Evolutionary conservation across 2,113 vertebrate genomes (phyloP).

Genomic region (Larimichthys polyactis): DNA sequence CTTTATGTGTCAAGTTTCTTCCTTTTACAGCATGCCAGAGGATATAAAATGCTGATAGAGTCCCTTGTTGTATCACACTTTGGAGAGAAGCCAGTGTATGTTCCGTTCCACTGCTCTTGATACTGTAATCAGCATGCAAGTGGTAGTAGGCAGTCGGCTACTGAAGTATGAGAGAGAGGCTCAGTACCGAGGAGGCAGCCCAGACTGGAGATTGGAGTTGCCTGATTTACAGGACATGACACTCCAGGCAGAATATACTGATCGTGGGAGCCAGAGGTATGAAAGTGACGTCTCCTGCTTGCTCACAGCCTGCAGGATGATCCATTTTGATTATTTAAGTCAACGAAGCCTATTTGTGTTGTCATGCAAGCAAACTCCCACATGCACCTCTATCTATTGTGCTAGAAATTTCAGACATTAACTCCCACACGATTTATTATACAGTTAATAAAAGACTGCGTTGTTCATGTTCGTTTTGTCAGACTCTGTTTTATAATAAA

Average conservation of each 20-base stretch:
- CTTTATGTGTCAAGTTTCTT: conserved; percentile 39
- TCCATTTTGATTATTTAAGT: conserved; percentile 44
- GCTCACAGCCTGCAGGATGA: conserved; percentile 31
- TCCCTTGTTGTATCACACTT: conserved; percentile 53
- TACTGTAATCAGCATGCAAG: conserved; percentile 74
- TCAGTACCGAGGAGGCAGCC: conserved; percentile 14
- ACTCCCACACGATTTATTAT: conserved; percentile 19
- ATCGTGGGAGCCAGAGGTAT: conserved; percentile 41
- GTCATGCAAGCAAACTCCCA: neutral
- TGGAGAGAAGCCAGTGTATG: conserved; percentile 66
- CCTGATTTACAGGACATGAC: conserved; percentile 70
- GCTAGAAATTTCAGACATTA: neutral
- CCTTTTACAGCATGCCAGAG: conserved; percentile 41
- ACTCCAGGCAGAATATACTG: conserved; percentile 51
- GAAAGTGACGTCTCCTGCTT: conserved; percentile 22
- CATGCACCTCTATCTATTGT: neutral
- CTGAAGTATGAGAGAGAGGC: conserved; percentile 60
- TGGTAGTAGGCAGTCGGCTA: conserved; percentile 55
- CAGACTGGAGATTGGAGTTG: conserved; percentile 62
- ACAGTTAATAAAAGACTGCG: conserved; percentile 12
- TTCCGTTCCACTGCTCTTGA: conserved; percentile 70
- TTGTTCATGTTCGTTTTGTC: conserved; percentile 27
- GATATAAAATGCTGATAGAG: conserved; percentile 62
- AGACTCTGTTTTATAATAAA: conserved; percentile 6
- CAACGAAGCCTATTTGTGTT: conserved; percentile 1